Evolutionary conservation across 2,888 invertebrate species (phyloP).

Genomic region (Chorisops tibialis): DNA sequence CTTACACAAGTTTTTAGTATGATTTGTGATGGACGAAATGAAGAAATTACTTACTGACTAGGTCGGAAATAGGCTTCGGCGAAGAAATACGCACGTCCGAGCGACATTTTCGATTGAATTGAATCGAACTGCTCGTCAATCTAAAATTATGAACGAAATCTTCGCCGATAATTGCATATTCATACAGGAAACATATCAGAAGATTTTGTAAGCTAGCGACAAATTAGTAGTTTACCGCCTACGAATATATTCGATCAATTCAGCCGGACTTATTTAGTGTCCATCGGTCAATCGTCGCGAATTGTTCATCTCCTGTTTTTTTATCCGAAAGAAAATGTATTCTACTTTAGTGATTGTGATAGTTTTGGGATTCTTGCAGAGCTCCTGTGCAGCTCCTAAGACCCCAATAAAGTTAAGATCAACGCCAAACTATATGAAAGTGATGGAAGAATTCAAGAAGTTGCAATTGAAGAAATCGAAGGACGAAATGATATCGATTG

Average conservation of each 20-base stretch:
- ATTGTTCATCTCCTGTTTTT: slow-evolving; percentile 7
- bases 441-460: slow-evolving; percentile 43
- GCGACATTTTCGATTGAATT: background rate
- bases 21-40: too few species aligned
- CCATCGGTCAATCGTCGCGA: slow-evolving; percentile 29
- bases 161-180: slow-evolving; percentile 4
- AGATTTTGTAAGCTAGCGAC: slow-evolving; percentile 30
- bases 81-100: background rate
- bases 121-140: background rate
- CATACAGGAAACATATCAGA: slow-evolving; percentile 7
- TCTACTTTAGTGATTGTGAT: slow-evolving; percentile 32
- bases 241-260: slow-evolving; percentile 26
- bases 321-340: slow-evolving; percentile 9
- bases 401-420: slow-evolving; percentile 36
- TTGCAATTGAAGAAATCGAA: slow-evolving; percentile 42
- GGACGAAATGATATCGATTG: slow-evolving; percentile 43
- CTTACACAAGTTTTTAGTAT: too few species aligned
- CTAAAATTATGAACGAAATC: slow-evolving; percentile 1
- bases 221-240: slow-evolving; percentile 28
- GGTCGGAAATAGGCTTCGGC: background rate
- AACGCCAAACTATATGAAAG: slow-evolving; percentile 43
- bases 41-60: too few species aligned
- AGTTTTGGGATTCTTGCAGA: background rate
- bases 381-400: slow-evolving; percentile 29
- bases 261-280: slow-evolving; percentile 22